Evolutionary conservation across 2,888 invertebrate genomes (phyloP).

Genomic region (Agrypnus murinus): DNA sequence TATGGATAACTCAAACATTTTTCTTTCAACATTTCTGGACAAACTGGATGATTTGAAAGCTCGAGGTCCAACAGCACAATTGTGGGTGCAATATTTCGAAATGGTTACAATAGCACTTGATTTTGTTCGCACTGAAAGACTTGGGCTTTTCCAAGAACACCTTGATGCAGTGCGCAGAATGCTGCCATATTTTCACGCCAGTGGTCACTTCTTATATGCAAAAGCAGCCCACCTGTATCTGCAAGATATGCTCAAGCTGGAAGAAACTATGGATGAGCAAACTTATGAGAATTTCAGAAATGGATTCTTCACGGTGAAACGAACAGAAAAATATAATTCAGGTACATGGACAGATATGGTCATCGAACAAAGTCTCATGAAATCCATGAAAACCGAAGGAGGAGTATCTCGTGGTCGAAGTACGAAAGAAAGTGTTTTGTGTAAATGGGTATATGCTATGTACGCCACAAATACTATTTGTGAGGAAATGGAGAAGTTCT

Average conservation of each 20-base stretch:
- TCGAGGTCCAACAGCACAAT: too few relatives aligned
- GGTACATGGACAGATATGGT: too few relatives aligned
- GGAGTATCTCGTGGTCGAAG: constrained; percentile 55
- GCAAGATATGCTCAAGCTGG: too few relatives aligned
- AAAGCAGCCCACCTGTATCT: too few relatives aligned
- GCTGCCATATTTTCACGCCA: too few relatives aligned
- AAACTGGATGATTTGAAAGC: constrained; percentile 21
- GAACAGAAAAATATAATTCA: constrained; percentile 58
- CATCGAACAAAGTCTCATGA: constrained; percentile 41
- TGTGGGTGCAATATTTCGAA: constrained; percentile 24
- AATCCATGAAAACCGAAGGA: constrained; percentile 47
- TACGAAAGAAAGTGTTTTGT: constrained; percentile 57
- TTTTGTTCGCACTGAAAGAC: constrained; percentile 59
- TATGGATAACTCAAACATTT: too few relatives aligned
- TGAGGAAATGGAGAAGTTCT: constrained; percentile 56
- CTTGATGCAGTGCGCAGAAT: constrained; percentile 61
- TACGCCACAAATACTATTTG: too few relatives aligned
- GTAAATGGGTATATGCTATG: constrained; percentile 60
- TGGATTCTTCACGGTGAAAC: neutral
- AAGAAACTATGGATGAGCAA: constrained; percentile 59
- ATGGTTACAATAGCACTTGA: constrained; percentile 42
- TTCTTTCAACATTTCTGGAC: too few relatives aligned
- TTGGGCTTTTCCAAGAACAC: constrained; percentile 60
- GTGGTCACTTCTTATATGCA: too few relatives aligned
- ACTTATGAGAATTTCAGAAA: constrained; percentile 56